A percentile compares a stretch with the other conserved stretches of the same genome.
Evolutionary conservation across 1,140 invertebrate species (phyloP).

Genomic region (Solenopsis invicta): DNA sequence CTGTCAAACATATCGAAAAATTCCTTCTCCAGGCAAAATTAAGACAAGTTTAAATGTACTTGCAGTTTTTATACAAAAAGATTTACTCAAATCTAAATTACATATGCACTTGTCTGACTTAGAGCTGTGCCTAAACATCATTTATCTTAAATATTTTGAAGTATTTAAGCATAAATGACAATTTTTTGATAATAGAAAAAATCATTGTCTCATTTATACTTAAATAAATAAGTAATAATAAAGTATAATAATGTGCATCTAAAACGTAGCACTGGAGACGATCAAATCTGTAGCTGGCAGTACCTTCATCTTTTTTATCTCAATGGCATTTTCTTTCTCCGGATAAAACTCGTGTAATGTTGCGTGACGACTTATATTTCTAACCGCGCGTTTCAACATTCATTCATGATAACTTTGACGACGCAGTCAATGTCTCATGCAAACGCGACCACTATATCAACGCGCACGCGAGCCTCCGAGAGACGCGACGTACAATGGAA

Average conservation of each 20-base stretch:
- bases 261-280: background rate
- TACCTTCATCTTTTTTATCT: background rate
- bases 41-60: background rate
- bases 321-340: background rate
- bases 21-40: background rate
- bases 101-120: background rate
- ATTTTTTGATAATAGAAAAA: background rate
- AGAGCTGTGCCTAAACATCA: background rate
- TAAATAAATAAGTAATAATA: background rate
- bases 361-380: slow-evolving; percentile 21
- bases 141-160: background rate
- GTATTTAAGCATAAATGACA: background rate
- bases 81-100: background rate
- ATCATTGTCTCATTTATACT: background rate
- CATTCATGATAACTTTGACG: slow-evolving; percentile 48
- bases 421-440: slow-evolving; percentile 37
- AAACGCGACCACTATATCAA: slow-evolving; percentile 25
- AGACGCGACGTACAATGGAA: background rate
- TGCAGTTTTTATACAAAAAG: background rate
- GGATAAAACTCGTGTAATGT: slow-evolving; percentile 13
- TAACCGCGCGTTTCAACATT: slow-evolving; percentile 9
- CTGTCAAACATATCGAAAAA: too few species aligned
- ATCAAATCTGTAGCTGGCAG: background rate
- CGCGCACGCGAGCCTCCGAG: slow-evolving; percentile 31
- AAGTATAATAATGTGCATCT: background rate